Evolutionary conservation across 1,140 invertebrate species (phyloP).

Genomic region (Eriosoma lanigerum): DNA sequence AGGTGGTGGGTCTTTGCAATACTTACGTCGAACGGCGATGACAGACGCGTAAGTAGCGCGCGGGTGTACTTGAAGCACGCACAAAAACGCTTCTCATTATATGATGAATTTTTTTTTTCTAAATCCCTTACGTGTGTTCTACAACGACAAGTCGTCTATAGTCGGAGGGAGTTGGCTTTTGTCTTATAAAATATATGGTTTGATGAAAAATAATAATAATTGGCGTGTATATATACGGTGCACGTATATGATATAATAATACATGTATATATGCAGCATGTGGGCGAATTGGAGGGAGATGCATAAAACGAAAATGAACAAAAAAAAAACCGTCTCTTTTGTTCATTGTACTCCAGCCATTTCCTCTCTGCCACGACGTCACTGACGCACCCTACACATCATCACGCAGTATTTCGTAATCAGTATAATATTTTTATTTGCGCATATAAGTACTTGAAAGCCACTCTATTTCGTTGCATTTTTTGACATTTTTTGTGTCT

Average conservation of each 20-base stretch:
- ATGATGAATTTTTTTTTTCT: not conserved
- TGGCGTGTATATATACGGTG: constrained; percentile 31
- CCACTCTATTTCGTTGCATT: constrained; percentile 14
- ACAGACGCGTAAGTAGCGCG: constrained; percentile 40
- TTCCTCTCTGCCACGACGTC: not conserved
- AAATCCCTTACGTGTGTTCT: constrained; percentile 38
- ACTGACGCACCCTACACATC: not conserved
- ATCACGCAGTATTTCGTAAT: not conserved
- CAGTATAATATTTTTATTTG: not conserved
- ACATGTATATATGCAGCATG: no score
- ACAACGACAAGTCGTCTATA: not conserved
- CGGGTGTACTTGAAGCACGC: constrained; percentile 34
- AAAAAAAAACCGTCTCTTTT: constrained; percentile 7
- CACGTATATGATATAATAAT: no score
- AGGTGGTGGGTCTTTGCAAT: not conserved
- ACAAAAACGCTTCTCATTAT: constrained; percentile 41
- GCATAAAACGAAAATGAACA: not conserved
- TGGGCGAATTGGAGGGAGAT: not conserved
- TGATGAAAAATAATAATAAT: constrained; percentile 34
- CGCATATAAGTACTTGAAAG: not conserved
- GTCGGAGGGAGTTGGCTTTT: constrained; percentile 19
- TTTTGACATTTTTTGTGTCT: constrained; percentile 43
- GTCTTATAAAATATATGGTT: constrained; percentile 2
- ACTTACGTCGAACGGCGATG: not conserved
- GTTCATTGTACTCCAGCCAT: constrained; percentile 15